Conservation (phyloP, 2,797 vertebrate species). For the Cyprinodon diabolis region DNA sequence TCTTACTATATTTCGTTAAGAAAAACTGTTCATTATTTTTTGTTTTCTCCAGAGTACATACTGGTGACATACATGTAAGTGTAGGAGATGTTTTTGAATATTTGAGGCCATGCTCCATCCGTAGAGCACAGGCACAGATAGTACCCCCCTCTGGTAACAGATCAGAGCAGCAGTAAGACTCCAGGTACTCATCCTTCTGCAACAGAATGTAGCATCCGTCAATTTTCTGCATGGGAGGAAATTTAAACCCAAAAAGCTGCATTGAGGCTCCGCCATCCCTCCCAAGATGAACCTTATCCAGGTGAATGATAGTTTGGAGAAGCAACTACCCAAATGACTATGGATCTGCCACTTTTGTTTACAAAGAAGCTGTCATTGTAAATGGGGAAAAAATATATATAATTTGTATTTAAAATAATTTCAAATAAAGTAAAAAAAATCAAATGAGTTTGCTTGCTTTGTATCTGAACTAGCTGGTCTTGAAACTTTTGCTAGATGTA, state of each 20-base stretch:
- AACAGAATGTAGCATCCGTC: slow-evolving; percentile 81
- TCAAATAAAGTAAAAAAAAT: slow-evolving; percentile 89
- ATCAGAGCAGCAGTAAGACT: slow-evolving; percentile 52
- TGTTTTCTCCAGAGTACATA: slow-evolving; percentile 13
- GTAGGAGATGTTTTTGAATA: slow-evolving; percentile 40
- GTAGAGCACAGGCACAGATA: slow-evolving; percentile 29
- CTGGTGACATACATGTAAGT: slow-evolving; percentile 28
- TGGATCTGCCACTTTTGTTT: slow-evolving; percentile 88
- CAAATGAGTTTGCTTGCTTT: slow-evolving; percentile 67
- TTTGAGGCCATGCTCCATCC: slow-evolving; percentile 37
- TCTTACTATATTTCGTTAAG: slow-evolving; percentile 28
- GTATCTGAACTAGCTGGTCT: not conserved
- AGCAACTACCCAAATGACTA: slow-evolving; percentile 72
- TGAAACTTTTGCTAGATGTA: not conserved
- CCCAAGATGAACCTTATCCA: slow-evolving; percentile 44
- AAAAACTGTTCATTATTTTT: slow-evolving; percentile 19
- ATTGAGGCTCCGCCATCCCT: slow-evolving; percentile 66
- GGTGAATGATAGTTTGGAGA: slow-evolving; percentile 52
- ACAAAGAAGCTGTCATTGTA: slow-evolving; percentile 91
- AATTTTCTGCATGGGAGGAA: slow-evolving; percentile 57
- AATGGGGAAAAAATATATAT: slow-evolving; percentile 84
- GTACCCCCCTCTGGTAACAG: slow-evolving; percentile 44
- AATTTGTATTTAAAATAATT: slow-evolving; percentile 94
- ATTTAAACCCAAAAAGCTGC: slow-evolving; percentile 46
- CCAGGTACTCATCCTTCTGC: slow-evolving; percentile 64